Base-by-base conservation (phyloP, 1,140 invertebrate species). In the Stegodyphus dumicola region DNA sequence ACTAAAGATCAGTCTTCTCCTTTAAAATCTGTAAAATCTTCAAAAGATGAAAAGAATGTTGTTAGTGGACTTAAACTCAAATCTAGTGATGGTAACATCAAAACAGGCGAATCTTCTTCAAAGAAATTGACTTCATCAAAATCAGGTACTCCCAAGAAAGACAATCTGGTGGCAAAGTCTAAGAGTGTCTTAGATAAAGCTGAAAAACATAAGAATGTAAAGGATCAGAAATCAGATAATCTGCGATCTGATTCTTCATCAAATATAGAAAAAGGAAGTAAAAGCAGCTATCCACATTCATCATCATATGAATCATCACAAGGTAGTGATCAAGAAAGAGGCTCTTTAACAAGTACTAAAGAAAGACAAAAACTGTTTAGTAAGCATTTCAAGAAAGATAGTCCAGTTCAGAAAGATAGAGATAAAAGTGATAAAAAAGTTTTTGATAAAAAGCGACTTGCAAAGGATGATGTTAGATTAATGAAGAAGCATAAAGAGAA, bases 231-330 rank as follows among this genome's bases (percentile, higher is more conserved):
- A 60, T 60, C 56, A 10, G 56, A 33, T 33, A 33, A 33, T 33
- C 33, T 33, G 33, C 5, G 15, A 17, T 73, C 51, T 7, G 70
- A 53, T 17, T 73, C 13, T 15, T 52, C 51, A 73, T 1, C 53
- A 11, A 18, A 56, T 11, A 60, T 75, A 48, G 77, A 80, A 6
- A 80, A 80, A 56, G 67, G 33, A n/a, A 13, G 15, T 6, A 81
- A 81, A 74, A 74, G 48, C 53, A 53, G 2, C 51, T 33, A 33
- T 33, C 56, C 18, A 11, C 51, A 81, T 18, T 85, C 64, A 67
- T 85, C 81, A 49, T 85, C 81, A 6, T 85, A 85, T 77, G 81
- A 85, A 56, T 85, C 81, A 7, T 85, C 81, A n/a, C 81, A 85
- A 49, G 65, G 81, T 56, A 85, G 81, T 77, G 81, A 85, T 60